These are phyloP conservation scores for Cotesia chilonis DNA, from an alignment of 1,140 invertebrate genomes.

Conservation along the genomic window DNA sequence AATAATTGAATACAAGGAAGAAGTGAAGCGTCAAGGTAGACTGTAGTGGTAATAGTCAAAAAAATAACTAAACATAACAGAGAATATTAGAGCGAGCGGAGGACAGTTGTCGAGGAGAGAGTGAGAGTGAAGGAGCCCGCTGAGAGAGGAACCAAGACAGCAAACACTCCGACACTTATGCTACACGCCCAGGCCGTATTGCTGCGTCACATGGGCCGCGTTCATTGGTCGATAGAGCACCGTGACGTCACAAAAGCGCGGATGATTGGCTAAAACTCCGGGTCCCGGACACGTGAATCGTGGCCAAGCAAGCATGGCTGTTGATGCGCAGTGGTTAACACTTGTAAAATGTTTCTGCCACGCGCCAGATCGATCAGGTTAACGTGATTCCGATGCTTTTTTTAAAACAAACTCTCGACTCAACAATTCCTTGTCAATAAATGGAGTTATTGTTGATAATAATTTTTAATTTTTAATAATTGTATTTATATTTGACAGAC, in stretches of 20 bases:
- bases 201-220: constrained; percentile 65
- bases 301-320: constrained; percentile 64
- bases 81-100: neutral
- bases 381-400: constrained; percentile 25
- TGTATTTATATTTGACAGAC: no score
- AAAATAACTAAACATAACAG: neutral
- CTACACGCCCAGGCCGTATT: constrained; percentile 44
- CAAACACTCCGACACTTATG: constrained; percentile 30
- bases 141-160: neutral
- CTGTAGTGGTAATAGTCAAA: neutral
- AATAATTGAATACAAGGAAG: no score
- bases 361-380: constrained; percentile 65
- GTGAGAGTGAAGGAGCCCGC: neutral
- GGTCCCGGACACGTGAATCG: constrained; percentile 65
- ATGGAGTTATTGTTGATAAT: no score
- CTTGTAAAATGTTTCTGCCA: constrained; percentile 64
- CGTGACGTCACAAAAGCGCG: constrained; percentile 59
- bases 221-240: constrained; percentile 65
- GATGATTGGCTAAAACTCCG: constrained; percentile 54
- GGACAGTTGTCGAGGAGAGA: neutral
- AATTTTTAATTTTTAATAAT: no score
- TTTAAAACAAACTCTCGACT: neutral
- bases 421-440: neutral
- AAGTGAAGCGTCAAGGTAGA: no score
- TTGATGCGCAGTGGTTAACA: constrained; percentile 65